Percentiles rank a stretch among this genome's conserved stretches.
Evolutionary conservation across 2,797 vertebrate genomes (phyloP).

Genomic region (Hozukius guyotensis): DNA sequence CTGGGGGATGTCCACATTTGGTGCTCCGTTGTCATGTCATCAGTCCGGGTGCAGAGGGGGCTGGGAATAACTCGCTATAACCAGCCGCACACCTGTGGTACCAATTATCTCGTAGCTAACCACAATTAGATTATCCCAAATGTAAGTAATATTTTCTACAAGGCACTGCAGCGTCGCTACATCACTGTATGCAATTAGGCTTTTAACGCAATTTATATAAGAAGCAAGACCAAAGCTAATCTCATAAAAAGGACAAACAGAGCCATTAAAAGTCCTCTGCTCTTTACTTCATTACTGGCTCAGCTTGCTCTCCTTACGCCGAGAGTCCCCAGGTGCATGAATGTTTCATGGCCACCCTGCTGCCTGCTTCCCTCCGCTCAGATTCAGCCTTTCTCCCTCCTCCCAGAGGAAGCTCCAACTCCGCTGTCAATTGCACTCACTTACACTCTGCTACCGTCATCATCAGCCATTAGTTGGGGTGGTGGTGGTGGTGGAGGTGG

Average conservation of each 20-base stretch:
- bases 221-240: slow-evolving; percentile 53
- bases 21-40: slow-evolving; percentile 56
- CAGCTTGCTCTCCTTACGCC: slow-evolving; percentile 69
- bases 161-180: slow-evolving; percentile 26
- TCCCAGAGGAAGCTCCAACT: slow-evolving; percentile 67
- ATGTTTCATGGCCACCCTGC: slow-evolving; percentile 79
- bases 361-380: slow-evolving; percentile 57
- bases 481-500: not conserved
- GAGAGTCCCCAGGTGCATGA: slow-evolving; percentile 80
- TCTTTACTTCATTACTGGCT: slow-evolving; percentile 73
- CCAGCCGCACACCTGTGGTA: slow-evolving; percentile 52
- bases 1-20: slow-evolving; percentile 71
- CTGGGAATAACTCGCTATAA: slow-evolving; percentile 67
- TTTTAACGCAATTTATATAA: slow-evolving; percentile 60
- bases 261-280: slow-evolving; percentile 65
- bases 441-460: slow-evolving; percentile 67
- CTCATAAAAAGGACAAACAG: slow-evolving; percentile 67
- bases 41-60: not conserved
- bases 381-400: slow-evolving; percentile 45
- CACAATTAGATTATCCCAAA: slow-evolving; percentile 50
- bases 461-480: slow-evolving; percentile 54
- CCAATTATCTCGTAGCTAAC: slow-evolving; percentile 44
- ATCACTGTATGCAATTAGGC: slow-evolving; percentile 52
- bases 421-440: slow-evolving; percentile 66
- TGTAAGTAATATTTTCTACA: slow-evolving; percentile 41